Evolutionary conservation across 2,113 vertebrate species (phyloP), one percentile per base, ranked within the genome.

Genomic region (Hippocampus comes): DNA sequence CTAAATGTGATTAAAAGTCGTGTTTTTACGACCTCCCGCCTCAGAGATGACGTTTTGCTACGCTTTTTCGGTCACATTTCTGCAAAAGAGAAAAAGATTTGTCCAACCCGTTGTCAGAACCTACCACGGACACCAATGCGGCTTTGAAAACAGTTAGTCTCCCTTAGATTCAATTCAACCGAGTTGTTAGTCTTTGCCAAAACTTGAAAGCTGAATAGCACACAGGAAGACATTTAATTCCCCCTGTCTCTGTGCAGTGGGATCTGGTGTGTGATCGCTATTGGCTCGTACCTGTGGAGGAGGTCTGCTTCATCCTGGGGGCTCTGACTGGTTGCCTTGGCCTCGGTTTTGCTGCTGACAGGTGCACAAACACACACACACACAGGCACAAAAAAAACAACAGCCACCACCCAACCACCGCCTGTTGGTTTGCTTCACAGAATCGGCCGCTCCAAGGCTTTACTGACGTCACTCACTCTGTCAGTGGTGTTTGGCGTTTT

Each of bases 221-320:
- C 61, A 68, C 67, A 17, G 1, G 10, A 63, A 34, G 30, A 34
- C 63, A 25, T 25, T 25, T 1, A 65, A 11, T 25, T 5, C 30
- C 30, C 30, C 30, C 30, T 34, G 30, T 34, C 30, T 34, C 30
- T 34, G 30, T 72, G 21, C 87, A 96, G 95, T 96, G 95, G 95
- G 92, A 95, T 84, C 92, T 96, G 89, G 95, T 96, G 82, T 95
- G 94, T 78, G 87, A 78, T 76, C 91, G 90, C 80, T 94, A 94
- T 87, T 96, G 95, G 95, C 84, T 94, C 84, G 93, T 95, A 78
- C 94, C 95, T 20, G 91, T 95, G 81, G 95, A 96, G 88, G 94
- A 95, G 89, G 94, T 95, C 65, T 95, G 94, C 76, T 95, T 95
- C 86, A 94, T 96, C 66, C 79, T 96, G 82, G 95, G 95, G 15